Conservation (phyloP, 2,797 vertebrate species). For the Coregonus suidteri region DNA sequence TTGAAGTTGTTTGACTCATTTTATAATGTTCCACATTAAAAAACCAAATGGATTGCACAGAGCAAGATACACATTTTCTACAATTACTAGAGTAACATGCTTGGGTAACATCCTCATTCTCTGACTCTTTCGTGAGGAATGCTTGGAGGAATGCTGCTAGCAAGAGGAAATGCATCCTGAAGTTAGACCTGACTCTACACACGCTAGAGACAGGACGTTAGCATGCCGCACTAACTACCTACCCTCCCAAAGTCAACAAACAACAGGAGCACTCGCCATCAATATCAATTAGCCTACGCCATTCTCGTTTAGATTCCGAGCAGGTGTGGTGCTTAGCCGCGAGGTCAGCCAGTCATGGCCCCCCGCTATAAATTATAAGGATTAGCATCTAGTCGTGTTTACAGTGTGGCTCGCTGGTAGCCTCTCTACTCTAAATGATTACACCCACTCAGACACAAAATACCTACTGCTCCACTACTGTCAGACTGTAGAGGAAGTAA, state of each 20-base stretch:
- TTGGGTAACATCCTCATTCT: too few relatives aligned
- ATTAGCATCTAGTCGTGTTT: constrained; percentile 17
- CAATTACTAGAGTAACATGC: too few relatives aligned
- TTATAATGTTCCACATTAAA: too few relatives aligned
- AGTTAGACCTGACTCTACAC: not conserved
- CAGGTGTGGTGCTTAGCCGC: not conserved
- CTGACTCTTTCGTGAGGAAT: not conserved
- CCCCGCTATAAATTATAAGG: constrained; percentile 4
- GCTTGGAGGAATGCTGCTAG: not conserved
- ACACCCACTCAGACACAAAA: not conserved
- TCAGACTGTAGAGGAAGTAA: not conserved
- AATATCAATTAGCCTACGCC: constrained; percentile 18
- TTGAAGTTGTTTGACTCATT: not conserved
- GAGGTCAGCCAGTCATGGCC: constrained; percentile 17
- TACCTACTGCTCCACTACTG: not conserved
- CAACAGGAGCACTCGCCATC: not conserved
- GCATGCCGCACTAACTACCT: not conserved
- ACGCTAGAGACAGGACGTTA: not conserved
- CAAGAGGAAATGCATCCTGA: not conserved
- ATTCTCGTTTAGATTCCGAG: constrained; percentile 16
- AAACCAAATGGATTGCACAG: too few relatives aligned
- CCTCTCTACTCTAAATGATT: not conserved
- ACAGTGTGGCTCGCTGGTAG: not conserved
- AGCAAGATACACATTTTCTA: too few relatives aligned
- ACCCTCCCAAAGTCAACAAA: too few relatives aligned